Evolutionary conservation across 2,797 vertebrate genomes (phyloP).

Genomic region (Propithecus deckenii): DNA sequence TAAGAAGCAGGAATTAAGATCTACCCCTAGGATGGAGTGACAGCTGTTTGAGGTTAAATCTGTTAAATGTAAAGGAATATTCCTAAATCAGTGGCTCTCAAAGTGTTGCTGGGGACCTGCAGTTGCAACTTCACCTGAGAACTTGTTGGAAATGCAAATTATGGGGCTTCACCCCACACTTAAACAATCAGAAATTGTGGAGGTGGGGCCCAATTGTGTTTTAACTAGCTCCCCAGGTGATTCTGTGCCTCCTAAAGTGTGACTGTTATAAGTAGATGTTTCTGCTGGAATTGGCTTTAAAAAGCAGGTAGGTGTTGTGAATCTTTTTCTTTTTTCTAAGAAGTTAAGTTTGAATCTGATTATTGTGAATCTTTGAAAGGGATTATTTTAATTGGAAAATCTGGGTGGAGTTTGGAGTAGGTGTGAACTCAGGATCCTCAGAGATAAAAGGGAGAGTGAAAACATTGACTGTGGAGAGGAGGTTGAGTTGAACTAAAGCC

Average conservation of each 20-base stretch:
- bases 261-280: background rate
- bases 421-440: background rate
- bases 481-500: background rate
- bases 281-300: background rate
- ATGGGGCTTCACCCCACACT: background rate
- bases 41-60: background rate
- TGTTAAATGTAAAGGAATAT: background rate
- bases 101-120: background rate
- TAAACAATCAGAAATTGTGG: background rate
- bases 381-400: background rate
- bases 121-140: background rate
- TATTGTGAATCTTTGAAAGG: background rate
- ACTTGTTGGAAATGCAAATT: background rate
- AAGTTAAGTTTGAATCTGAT: background rate
- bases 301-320: background rate
- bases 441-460: background rate
- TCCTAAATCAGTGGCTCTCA: background rate
- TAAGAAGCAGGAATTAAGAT: background rate
- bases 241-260: background rate
- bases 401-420: background rate
- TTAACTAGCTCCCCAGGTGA: background rate
- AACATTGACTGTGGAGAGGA: background rate
- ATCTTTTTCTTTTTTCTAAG: background rate
- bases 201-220: background rate
- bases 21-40: background rate